Conservation (phyloP, 2,888 invertebrate species). For the Harpagoxenus sublaevis region DNA sequence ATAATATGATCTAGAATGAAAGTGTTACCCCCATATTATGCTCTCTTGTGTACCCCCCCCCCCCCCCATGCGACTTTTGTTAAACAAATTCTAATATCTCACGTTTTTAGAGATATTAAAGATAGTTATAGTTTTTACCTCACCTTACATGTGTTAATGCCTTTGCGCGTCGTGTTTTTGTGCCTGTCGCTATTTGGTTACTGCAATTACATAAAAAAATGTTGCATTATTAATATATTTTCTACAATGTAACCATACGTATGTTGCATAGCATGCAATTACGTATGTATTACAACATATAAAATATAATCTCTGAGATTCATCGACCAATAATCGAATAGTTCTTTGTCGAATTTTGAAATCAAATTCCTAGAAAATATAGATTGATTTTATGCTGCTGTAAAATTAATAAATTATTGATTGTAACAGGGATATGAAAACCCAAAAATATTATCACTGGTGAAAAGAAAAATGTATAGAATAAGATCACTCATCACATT, state of each 20-base stretch:
- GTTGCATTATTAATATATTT: background rate
- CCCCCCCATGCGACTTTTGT: background rate
- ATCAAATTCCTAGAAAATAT: background rate
- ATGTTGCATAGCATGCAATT: background rate
- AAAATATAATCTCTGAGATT: slow-evolving; percentile 7
- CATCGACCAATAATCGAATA: background rate
- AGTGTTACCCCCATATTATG: background rate
- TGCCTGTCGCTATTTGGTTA: slow-evolving; percentile 57
- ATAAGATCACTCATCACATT: background rate
- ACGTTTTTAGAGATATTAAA: background rate
- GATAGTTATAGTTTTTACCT: background rate
- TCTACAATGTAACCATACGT: background rate
- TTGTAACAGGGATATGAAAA: slow-evolving; percentile 69
- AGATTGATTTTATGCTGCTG: slow-evolving; percentile 27
- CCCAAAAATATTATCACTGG: slow-evolving; percentile 48
- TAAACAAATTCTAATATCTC: background rate
- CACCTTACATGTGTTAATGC: background rate
- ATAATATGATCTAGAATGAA: background rate
- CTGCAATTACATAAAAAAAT: background rate
- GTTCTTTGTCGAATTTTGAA: background rate
- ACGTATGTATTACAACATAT: background rate
- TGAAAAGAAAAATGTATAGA: slow-evolving; percentile 37
- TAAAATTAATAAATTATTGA: slow-evolving; percentile 23
- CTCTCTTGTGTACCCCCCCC: background rate
- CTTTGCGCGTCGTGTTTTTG: slow-evolving; percentile 18